These are phyloP conservation scores for Pseudomyrmex gracilis DNA, from an alignment of 1,140 invertebrate genomes.

Conservation along the genomic window DNA sequence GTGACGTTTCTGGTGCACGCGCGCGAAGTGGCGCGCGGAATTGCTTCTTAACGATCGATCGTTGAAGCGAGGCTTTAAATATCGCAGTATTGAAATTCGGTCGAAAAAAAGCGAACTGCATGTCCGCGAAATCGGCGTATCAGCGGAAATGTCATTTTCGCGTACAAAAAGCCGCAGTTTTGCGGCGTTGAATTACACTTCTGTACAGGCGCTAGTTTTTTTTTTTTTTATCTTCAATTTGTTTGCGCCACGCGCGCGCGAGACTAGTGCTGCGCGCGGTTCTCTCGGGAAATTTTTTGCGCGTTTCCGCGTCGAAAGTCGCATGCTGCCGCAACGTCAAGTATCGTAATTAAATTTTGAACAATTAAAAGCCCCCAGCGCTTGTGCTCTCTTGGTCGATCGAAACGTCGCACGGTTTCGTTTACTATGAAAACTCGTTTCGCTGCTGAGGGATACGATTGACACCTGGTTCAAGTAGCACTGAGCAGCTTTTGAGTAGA, in stretches of 20 bases:
- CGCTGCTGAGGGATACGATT: not conserved
- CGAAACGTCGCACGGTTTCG: not conserved
- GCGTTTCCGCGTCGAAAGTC: slow-evolving; percentile 24
- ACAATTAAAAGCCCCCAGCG: slow-evolving; percentile 9
- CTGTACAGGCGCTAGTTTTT: slow-evolving; percentile 12
- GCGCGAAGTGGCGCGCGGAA: not conserved
- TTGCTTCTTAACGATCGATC: not conserved
- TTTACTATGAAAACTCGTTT: slow-evolving; percentile 34
- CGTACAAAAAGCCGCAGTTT: slow-evolving; percentile 39
- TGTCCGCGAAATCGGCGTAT: not conserved
- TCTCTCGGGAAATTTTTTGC: slow-evolving; percentile 4
- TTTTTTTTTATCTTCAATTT: slow-evolving; percentile 18
- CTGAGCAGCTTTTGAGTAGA: slow-evolving; percentile 1
- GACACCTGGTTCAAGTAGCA: not conserved
- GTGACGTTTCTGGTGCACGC: too few species aligned
- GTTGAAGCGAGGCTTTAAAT: too few species aligned
- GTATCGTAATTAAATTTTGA: slow-evolving; percentile 53
- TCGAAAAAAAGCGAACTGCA: not conserved
- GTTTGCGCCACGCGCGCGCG: not conserved
- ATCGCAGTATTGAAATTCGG: too few species aligned
- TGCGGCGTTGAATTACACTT: slow-evolving; percentile 53
- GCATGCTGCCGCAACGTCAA: slow-evolving; percentile 23
- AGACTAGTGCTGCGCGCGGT: not conserved
- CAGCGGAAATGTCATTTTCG: slow-evolving; percentile 19
- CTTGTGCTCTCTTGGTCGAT: not conserved